Conservation (phyloP, 2,113 vertebrate species). For the Lophochroa leadbeateri region DNA sequence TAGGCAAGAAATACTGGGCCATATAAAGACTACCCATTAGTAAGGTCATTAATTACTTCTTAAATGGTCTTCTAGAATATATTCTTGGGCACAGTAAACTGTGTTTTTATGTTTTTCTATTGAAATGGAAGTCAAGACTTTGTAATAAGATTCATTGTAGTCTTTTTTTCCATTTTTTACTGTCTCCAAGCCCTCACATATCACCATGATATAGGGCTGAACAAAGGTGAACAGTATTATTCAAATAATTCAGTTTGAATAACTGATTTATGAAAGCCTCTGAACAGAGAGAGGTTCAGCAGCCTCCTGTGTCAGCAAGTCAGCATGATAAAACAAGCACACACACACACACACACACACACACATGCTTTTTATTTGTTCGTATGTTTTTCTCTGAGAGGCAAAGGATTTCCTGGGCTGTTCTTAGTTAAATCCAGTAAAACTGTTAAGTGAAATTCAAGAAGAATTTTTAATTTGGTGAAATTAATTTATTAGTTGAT, state of each 20-base stretch:
- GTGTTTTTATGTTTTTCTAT: not conserved
- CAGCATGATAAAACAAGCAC: not conserved
- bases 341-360: too few relatives aligned
- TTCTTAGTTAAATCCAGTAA: not conserved
- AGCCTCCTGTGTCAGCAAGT: not conserved
- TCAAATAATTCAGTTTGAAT: not conserved
- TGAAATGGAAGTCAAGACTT: not conserved
- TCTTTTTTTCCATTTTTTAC: not conserved
- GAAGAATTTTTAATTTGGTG: not conserved
- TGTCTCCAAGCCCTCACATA: not conserved
- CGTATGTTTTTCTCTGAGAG: too few relatives aligned
- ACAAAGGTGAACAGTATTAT: not conserved
- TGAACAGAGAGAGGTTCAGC: not conserved
- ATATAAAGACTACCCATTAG: not conserved
- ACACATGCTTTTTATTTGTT: rapidly evolving
- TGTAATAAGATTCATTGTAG: not conserved
- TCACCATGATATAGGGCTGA: not conserved
- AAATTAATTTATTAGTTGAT: not conserved
- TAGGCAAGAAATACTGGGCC: not conserved
- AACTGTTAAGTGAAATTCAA: not conserved
- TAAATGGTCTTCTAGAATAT: not conserved
- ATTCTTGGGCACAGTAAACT: not conserved
- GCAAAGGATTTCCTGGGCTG: not conserved
- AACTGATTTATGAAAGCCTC: not conserved
- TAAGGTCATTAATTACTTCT: not conserved